Conservation (phyloP, 2,888 invertebrate species). For the Smittia aterrima region DNA sequence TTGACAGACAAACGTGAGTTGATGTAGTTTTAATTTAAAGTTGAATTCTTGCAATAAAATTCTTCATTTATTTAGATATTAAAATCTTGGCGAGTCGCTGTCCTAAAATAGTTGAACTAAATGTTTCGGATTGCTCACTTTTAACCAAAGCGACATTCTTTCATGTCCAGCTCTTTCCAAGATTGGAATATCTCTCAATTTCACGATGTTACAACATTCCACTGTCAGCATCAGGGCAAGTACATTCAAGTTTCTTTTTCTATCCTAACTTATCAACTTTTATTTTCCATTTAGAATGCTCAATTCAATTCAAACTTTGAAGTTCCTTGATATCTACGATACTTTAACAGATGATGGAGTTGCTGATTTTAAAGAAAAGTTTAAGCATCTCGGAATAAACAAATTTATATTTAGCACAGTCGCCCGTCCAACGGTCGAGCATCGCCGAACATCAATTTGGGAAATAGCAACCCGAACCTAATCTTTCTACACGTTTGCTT, state of each 20-base stretch:
- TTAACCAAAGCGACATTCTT: conserved; percentile 64
- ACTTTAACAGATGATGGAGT: conserved; percentile 63
- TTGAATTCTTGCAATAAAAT: background rate
- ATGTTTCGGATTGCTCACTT: conserved; percentile 81
- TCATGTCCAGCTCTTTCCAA: conserved; percentile 58
- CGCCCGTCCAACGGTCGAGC: conserved; percentile 85
- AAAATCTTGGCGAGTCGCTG: conserved; percentile 64
- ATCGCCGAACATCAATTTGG: conserved; percentile 87
- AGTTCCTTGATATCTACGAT: conserved; percentile 80
- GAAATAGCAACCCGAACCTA: conserved; percentile 78
- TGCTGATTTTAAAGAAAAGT: conserved; percentile 57
- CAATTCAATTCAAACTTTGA: conserved; percentile 62
- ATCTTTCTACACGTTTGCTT: conserved; percentile 43
- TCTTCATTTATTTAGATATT: conserved; percentile 57
- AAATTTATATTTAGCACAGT: conserved; percentile 79
- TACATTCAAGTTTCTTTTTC: conserved; percentile 45
- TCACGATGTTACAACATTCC: conserved; percentile 80
- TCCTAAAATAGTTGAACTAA: conserved; percentile 74
- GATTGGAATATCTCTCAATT: conserved; percentile 72
- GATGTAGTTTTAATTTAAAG: conserved; percentile 17
- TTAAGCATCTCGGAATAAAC: conserved; percentile 66
- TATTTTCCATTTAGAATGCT: conserved; percentile 55
- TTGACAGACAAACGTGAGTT: conserved; percentile 72
- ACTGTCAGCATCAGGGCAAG: conserved; percentile 68
- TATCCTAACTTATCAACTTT: conserved; percentile 1